Evolutionary conservation across 1,140 invertebrate species (phyloP).

Genomic region (Drosophila parabipectinata): DNA sequence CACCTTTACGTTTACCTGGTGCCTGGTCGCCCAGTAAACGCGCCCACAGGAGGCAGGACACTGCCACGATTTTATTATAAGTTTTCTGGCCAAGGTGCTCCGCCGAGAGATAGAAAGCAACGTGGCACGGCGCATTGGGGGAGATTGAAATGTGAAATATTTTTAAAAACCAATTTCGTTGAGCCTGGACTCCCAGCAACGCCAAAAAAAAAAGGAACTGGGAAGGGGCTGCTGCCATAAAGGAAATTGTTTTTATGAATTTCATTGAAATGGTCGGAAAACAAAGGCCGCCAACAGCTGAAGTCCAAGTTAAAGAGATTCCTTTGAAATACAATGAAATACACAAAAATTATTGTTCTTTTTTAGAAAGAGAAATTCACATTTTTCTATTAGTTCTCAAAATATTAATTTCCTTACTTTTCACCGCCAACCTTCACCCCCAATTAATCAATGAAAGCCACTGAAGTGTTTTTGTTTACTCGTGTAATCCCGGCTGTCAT

Average conservation of each 20-base stretch:
- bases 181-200: conserved; percentile 46
- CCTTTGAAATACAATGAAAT: conserved; percentile 38
- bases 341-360: conserved; percentile 38
- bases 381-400: background rate
- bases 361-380: background rate
- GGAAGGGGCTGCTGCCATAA: conserved; percentile 45
- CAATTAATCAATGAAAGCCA: conserved; percentile 35
- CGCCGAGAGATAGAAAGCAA: conserved; percentile 12
- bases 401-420: background rate
- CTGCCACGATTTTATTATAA: conserved; percentile 71
- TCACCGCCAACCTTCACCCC: background rate
- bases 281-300: conserved; percentile 30
- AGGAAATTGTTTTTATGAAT: conserved; percentile 79
- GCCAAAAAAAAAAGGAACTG: conserved; percentile 1
- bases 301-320: conserved; percentile 38
- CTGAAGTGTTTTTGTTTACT: conserved; percentile 33
- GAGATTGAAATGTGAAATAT: conserved; percentile 82
- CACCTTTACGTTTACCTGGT: background rate
- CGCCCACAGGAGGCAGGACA: conserved; percentile 32
- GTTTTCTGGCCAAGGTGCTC: conserved; percentile 55
- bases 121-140: conserved; percentile 25
- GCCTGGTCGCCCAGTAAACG: conserved; percentile 6
- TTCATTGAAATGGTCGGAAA: conserved; percentile 60
- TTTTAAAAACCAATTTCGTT: conserved; percentile 81
- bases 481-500: conserved; percentile 55